Evolutionary conservation across 2,888 invertebrate genomes (phyloP).

Genomic region (Oxycera nigricornis): DNA sequence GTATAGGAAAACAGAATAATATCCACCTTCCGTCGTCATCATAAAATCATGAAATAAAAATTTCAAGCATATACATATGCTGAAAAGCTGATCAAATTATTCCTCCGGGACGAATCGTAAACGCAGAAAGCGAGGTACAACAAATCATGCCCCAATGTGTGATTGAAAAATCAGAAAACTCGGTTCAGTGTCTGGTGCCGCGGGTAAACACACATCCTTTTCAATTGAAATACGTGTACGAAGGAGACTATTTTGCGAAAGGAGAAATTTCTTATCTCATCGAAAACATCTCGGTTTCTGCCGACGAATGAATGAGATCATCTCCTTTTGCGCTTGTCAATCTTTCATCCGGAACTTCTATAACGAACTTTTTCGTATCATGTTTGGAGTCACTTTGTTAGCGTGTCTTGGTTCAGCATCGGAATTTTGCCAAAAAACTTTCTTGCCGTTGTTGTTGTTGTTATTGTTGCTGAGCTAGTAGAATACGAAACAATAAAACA

Average conservation of each 20-base stretch:
- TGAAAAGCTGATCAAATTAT: slow-evolving; percentile 29
- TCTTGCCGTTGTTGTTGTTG: slow-evolving; percentile 20
- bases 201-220: background rate
- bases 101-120: background rate
- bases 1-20: background rate
- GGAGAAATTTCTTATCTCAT: slow-evolving; percentile 3
- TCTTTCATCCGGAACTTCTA: slow-evolving; percentile 19
- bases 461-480: no score
- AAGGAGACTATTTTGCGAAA: background rate
- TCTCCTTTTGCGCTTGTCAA: slow-evolving; percentile 6
- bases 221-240: background rate
- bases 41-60: slow-evolving; percentile 38
- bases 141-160: slow-evolving; percentile 1
- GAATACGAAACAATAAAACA: slow-evolving; percentile 33
- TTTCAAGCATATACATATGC: slow-evolving; percentile 11
- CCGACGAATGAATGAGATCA: background rate
- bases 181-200: background rate
- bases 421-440: slow-evolving; percentile 35
- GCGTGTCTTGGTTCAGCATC: slow-evolving; percentile 9
- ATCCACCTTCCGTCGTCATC: slow-evolving; percentile 18
- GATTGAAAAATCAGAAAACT: slow-evolving; percentile 35
- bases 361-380: slow-evolving; percentile 29
- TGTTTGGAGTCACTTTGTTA: slow-evolving; percentile 34
- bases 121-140: background rate
- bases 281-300: slow-evolving; percentile 6